Evolutionary conservation across 2,113 vertebrate genomes (phyloP), one percentile per base, ranked within the genome.

Genomic region (Oncorhynchus kisutch): DNA sequence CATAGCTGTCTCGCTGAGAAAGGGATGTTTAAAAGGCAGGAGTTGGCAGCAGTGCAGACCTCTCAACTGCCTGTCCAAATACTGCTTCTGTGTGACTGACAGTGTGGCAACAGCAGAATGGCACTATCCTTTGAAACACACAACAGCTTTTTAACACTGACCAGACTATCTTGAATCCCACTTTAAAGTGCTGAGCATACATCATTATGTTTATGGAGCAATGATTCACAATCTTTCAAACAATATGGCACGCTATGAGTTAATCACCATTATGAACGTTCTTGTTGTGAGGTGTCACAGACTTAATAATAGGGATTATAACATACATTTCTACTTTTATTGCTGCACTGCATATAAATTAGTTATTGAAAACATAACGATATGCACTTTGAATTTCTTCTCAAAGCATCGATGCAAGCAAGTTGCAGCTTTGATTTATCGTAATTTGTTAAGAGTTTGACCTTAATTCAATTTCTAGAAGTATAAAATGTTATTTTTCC

Each of bases 391-490:
- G 51, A 81, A 81, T 78, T 70, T 74, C 67, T 18, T 67, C 78
- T 73, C 62, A 60, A 77, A 20, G 60, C 83, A 86, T 81, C 67
- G 16, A 78, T 74, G 29, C 71, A 78, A 76, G 48, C 77, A 84
- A 66, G 78, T 76, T 67, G 71, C 78, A 74, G 76, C 77, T 85
- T 78, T 89, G 91, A 93, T 92, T 90, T 88, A 93, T 94, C 88
- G 85, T 89, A 86, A 92, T 91, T 91, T 92, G 90, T 90, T 91
- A 90, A 77, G 81, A 90, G 80, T 94, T 90, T 98, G 96, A 97
- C 97, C 97, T 99, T 99, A 96, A 96, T 93, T 93, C 90, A 96
- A 98, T 97, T 95, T 92, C 93, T 90, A 90, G 91, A 96, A 92
- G 93, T 94, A 94, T 95, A 94, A 97, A 97, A 96, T 91, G 95